Percentiles rank a stretch among this genome's conserved stretches.
Conservation (phyloP, 2,797 vertebrate genomes). For the Lindbergichthys nudifrons region DNA sequence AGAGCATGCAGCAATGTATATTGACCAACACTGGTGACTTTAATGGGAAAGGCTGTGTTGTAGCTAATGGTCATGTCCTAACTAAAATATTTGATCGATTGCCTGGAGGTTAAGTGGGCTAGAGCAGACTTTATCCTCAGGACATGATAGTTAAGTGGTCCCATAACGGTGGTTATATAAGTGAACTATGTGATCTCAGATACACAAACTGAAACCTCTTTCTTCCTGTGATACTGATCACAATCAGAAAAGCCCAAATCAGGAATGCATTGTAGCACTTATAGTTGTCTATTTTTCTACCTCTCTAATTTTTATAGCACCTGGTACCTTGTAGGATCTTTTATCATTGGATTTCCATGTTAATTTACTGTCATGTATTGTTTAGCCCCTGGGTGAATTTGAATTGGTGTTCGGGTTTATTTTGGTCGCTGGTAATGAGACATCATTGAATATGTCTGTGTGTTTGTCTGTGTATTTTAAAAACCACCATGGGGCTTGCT, state of each 20-base stretch:
- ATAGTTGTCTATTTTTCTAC: constrained; percentile 19
- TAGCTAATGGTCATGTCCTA: no score
- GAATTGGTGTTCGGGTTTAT: constrained; percentile 58
- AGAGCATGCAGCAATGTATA: neutral
- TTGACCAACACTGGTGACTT: neutral
- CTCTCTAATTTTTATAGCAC: constrained; percentile 18
- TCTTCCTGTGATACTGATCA: no score
- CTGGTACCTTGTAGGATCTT: constrained; percentile 11
- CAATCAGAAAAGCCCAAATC: neutral
- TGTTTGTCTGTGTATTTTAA: constrained; percentile 78
- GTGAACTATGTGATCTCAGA: no score
- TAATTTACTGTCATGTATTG: constrained; percentile 15
- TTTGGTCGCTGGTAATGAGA: constrained; percentile 59
- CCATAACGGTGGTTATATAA: no score
- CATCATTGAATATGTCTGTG: constrained; percentile 59
- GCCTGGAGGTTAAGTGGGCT: no score
- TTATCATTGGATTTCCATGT: constrained; percentile 34
- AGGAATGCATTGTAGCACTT: constrained; percentile 9
- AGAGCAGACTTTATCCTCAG: no score
- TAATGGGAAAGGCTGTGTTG: neutral
- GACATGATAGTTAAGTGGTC: no score
- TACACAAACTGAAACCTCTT: no score
- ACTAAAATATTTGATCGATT: no score
- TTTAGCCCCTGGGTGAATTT: constrained; percentile 24
- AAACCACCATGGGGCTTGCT: constrained; percentile 75